Base-by-base conservation (phyloP, 2,797 vertebrate genomes). In the Macroramphosus scolopax region DNA sequence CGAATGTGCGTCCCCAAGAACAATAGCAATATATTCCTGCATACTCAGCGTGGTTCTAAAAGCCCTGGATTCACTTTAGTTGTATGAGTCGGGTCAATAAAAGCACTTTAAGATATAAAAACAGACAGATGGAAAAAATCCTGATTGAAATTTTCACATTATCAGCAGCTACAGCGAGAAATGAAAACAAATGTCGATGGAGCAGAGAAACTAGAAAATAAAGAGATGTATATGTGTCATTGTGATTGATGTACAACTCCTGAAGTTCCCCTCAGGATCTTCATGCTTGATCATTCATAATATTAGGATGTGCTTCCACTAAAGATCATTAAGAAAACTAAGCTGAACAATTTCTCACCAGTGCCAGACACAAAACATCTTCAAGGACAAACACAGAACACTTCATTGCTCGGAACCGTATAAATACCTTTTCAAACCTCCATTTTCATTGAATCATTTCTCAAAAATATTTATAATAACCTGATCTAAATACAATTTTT, bases 41-140 rank as follows among this genome's bases (percentile, higher is more conserved):
- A 39, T 26, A 57, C 25, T 45, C 47, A 42, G 33, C 39, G 42
- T 42, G 55, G 47, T 44, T 34, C n/a, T 31, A 9, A 63, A 63
- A 75, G n/a, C 8, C 41, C 17, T 40, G 43, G 48, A 53, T 64
- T 65, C 10, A 40, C 38, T 36, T 26, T 24, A 69, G 17, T 63
- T 46, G 39, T 32, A 24, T 3, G 17, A 36, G 9, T 36, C 47
- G 35, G 43, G 17, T 52, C 55, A 22, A 34, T 57, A 66, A 74
- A 79, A 74, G 65, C 63, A 75, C 54, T 68, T 59, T 24, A 64
- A 62, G 63, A 69, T 59, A 42, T 46, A 13, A 44, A 13, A 44
- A 65, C 7, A 60, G 24, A 51, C 25, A 50, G 13, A 49, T 38
- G 35, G 17, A 54, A 33, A 38, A 37, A 49, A 20, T 32, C 31